Conservation (phyloP, 2,888 invertebrate species). For the Brachyopa scutellaris region DNA sequence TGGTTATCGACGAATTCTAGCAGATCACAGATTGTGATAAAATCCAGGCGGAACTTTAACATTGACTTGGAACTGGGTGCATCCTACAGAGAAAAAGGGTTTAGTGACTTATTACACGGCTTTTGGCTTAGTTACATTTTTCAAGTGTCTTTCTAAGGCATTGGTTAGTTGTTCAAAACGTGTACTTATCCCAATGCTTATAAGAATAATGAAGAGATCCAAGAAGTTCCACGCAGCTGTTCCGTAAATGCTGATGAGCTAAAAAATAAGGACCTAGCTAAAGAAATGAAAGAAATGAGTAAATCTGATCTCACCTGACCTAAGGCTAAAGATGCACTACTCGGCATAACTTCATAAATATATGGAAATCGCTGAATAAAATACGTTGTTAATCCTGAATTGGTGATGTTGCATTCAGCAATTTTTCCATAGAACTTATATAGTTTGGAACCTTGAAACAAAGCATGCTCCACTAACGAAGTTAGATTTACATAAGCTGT, state of each 20-base stretch:
- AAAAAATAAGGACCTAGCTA: not conserved
- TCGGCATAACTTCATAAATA: constrained; percentile 33
- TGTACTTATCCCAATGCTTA: constrained; percentile 53
- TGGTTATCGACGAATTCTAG: constrained; percentile 48
- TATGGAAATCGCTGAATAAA: constrained; percentile 7
- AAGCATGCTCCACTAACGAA: constrained; percentile 41
- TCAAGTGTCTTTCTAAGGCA: constrained; percentile 29
- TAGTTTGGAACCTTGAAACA: constrained; percentile 32
- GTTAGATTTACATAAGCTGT: too few species aligned
- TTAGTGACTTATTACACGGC: not conserved
- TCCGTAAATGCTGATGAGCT: constrained; percentile 50
- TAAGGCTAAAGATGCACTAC: constrained; percentile 7
- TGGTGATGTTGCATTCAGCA: constrained; percentile 34
- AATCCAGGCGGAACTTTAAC: constrained; percentile 57
- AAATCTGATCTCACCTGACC: constrained; percentile 17
- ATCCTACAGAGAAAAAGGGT: not conserved
- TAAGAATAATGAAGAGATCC: constrained; percentile 61
- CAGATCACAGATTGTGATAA: constrained; percentile 52
- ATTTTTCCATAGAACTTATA: constrained; percentile 4
- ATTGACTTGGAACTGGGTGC: constrained; percentile 24
- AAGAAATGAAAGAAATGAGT: not conserved
- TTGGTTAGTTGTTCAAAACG: constrained; percentile 48
- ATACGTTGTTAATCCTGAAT: not conserved
- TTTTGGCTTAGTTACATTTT: constrained; percentile 21
- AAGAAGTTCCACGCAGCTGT: constrained; percentile 65